phyloP scores from a whole-genome alignment of 1,140 invertebrate species.

The Epicauta chinensis region DNA sequence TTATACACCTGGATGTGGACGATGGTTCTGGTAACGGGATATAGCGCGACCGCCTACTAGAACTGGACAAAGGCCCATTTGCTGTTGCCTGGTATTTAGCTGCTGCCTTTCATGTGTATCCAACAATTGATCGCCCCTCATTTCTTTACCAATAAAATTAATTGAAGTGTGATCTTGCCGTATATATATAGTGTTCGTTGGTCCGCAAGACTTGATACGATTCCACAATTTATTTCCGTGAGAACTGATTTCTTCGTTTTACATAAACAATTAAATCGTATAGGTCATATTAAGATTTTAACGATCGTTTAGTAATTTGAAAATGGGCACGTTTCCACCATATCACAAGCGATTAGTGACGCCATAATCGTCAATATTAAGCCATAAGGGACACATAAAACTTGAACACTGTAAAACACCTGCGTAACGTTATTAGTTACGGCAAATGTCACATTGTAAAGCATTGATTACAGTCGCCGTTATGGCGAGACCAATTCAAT shows the following conservation, averaged over 20 bases:
- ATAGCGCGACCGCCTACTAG: no score
- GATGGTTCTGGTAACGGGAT: no score
- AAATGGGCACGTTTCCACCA: slow-evolving; percentile 14
- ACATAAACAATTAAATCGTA: slow-evolving; percentile 6
- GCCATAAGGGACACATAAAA: slow-evolving; percentile 13
- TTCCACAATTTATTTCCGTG: slow-evolving; percentile 4
- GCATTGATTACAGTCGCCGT: no score
- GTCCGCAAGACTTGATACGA: slow-evolving; percentile 12
- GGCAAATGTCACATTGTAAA: slow-evolving; percentile 1
- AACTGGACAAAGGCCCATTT: no score
- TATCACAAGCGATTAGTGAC: slow-evolving; percentile 12
- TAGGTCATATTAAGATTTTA: not conserved
- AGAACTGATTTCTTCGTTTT: slow-evolving; percentile 2
- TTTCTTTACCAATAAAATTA: slow-evolving; percentile 4
- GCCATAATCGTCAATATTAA: slow-evolving; percentile 17
- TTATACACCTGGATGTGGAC: not conserved
- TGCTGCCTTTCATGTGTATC: not conserved
- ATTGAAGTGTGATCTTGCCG: slow-evolving; percentile 23
- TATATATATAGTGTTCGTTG: slow-evolving; percentile 14
- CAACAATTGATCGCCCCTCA: not conserved
- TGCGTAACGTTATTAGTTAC: slow-evolving; percentile 20
- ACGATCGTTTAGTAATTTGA: slow-evolving; percentile 2
- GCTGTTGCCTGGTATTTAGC: no score
- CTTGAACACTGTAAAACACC: slow-evolving; percentile 13
- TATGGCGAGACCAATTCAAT: no score